phyloP scores from a whole-genome alignment of 2,888 invertebrate species.

The Gnatocerus cornutus region DNA sequence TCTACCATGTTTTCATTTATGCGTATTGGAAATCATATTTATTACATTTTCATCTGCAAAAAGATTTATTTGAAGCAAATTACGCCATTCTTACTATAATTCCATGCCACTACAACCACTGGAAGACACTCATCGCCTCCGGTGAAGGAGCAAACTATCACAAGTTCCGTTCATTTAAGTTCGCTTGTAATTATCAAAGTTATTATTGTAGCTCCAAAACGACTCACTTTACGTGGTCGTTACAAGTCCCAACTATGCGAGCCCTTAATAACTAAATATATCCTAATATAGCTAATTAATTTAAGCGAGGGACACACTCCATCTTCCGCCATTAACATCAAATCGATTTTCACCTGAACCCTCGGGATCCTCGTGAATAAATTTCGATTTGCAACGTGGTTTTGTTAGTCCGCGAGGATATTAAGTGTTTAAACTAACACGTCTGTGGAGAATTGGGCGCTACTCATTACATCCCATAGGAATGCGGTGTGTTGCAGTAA shows the following conservation, averaged over 20 bases:
- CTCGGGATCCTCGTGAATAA: conserved; percentile 1
- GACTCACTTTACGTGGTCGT: conserved; percentile 27
- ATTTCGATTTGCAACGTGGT: neutral
- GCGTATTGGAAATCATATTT: too few species aligned
- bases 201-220: conserved; percentile 34
- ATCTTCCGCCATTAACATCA: conserved; percentile 18
- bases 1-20: too few species aligned
- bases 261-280: conserved; percentile 25
- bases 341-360: conserved; percentile 2
- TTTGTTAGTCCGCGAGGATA: conserved; percentile 12
- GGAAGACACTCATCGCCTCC: conserved; percentile 32
- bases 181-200: conserved; percentile 42
- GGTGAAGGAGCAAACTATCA: conserved; percentile 27
- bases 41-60: too few species aligned
- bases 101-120: neutral
- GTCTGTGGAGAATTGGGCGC: conserved; percentile 32
- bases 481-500: conserved; percentile 36
- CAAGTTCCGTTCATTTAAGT: conserved; percentile 38
- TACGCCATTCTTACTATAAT: conserved; percentile 9
- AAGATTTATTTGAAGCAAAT: neutral
- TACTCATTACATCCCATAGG: conserved; percentile 40
- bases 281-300: conserved; percentile 32
- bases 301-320: conserved; percentile 22
- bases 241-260: conserved; percentile 21
- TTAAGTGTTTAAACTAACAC: conserved; percentile 26